These are phyloP conservation scores for Meta bourneti DNA, from an alignment of 2,888 invertebrate genomes.

Conservation along the genomic window DNA sequence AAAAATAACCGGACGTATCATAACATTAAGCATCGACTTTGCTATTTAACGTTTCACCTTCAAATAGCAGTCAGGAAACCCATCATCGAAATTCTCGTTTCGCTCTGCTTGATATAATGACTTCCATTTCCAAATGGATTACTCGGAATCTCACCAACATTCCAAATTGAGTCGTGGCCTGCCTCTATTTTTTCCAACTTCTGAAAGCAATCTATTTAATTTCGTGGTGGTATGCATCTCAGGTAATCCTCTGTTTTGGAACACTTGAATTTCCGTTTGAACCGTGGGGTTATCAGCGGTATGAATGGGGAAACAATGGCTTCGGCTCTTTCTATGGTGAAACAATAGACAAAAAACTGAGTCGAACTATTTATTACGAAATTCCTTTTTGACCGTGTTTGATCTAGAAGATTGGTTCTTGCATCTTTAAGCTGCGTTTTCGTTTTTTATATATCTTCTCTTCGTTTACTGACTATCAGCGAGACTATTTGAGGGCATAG, in stretches of 20 bases:
- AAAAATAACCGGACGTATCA: too few relatives aligned
- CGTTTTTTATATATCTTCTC: neutral
- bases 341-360: constrained; percentile 12
- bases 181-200: neutral
- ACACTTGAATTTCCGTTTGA: constrained; percentile 47
- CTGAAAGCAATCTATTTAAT: neutral
- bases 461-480: too few relatives aligned
- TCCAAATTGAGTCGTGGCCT: neutral
- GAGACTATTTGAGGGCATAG: too few relatives aligned
- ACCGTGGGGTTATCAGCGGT: constrained; percentile 24
- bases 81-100: constrained; percentile 23
- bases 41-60: too few relatives aligned
- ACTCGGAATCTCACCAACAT: neutral
- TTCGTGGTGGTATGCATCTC: constrained; percentile 29
- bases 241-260: neutral
- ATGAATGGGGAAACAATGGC: constrained; percentile 27
- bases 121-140: constrained; percentile 21
- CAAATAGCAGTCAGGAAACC: neutral
- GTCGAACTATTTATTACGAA: constrained; percentile 25
- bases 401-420: constrained; percentile 3
- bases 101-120: constrained; percentile 52
- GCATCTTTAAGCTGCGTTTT: neutral
- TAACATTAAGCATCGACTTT: too few relatives aligned
- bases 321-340: constrained; percentile 1
- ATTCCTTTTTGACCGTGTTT: constrained; percentile 6